These are phyloP conservation scores for Phalera bucephala DNA, from an alignment of 2,888 invertebrate genomes.

Conservation along the genomic window DNA sequence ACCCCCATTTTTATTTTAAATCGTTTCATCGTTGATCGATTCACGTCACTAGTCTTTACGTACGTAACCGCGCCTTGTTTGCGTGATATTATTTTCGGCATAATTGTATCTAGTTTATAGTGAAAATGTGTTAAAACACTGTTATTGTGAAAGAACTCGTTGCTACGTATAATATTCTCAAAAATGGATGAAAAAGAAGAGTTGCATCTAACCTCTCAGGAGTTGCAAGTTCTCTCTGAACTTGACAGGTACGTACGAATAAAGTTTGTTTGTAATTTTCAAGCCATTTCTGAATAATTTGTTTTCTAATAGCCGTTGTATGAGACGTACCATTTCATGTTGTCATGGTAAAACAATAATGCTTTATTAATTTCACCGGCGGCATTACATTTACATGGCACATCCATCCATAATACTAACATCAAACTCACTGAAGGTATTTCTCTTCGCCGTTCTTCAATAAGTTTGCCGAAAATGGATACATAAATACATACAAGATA, in stretches of 20 bases:
- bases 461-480: too few species aligned
- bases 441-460: too few species aligned
- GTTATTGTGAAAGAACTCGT: slow-evolving; percentile 3
- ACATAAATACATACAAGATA: too few species aligned
- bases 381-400: too few species aligned
- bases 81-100: slow-evolving; percentile 21
- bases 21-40: too few species aligned
- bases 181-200: slow-evolving; percentile 85
- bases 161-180: slow-evolving; percentile 11
- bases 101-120: neutral
- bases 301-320: neutral
- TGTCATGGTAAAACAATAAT: too few species aligned
- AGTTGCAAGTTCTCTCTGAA: slow-evolving; percentile 92
- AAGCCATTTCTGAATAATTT: neutral
- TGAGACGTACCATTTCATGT: too few species aligned
- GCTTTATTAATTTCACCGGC: too few species aligned
- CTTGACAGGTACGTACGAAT: slow-evolving; percentile 90
- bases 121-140: slow-evolving; percentile 14
- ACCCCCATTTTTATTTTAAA: too few species aligned
- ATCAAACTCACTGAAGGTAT: too few species aligned
- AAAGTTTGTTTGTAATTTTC: slow-evolving; percentile 1
- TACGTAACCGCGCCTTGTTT: slow-evolving; percentile 39
- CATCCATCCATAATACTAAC: too few species aligned
- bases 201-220: slow-evolving; percentile 90
- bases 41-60: too few species aligned